A percentile compares a stretch with the other conserved stretches of the same genome.
phyloP scores from a whole-genome alignment of 2,797 vertebrate species.

The Sebastes hubbsi region DNA sequence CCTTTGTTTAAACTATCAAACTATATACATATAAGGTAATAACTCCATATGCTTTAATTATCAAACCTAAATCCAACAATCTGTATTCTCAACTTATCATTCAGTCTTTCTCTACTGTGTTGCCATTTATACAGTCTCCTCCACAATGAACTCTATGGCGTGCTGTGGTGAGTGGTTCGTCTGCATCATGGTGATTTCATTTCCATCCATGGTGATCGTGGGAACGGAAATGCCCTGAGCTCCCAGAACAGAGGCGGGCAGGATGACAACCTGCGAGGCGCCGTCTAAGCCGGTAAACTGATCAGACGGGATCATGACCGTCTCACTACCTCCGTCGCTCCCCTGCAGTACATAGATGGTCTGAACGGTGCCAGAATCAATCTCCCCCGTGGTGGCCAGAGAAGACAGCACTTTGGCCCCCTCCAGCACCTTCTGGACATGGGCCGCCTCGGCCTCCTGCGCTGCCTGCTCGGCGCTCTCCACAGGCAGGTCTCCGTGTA shows the following conservation, averaged over 20 bases:
- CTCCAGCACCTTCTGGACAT: conserved; percentile 76
- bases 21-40: conserved; percentile 15
- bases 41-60: not conserved
- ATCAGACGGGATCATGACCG: conserved; percentile 77
- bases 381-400: conserved; percentile 69
- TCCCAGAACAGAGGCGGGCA: conserved; percentile 78
- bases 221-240: conserved; percentile 73
- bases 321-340: conserved; percentile 60
- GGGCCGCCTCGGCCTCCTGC: conserved; percentile 58
- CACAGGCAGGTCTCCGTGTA: conserved; percentile 68
- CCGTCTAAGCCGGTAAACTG: conserved; percentile 76
- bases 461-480: conserved; percentile 45
- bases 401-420: conserved; percentile 83
- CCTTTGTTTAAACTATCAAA: conserved; percentile 26
- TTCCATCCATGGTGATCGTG: conserved; percentile 76
- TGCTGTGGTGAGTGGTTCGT: conserved; percentile 77
- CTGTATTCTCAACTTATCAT: not conserved
- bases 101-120: not conserved
- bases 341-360: conserved; percentile 84
- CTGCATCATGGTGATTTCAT: conserved; percentile 78
- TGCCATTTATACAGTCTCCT: conserved; percentile 76
- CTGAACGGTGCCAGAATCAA: conserved; percentile 76
- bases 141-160: conserved; percentile 84
- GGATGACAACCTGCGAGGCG: conserved; percentile 82
- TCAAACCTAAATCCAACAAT: conserved; percentile 4